These are phyloP conservation scores for Aphodius granarius DNA, from an alignment of 2,888 invertebrate species.

Conservation along the genomic window DNA sequence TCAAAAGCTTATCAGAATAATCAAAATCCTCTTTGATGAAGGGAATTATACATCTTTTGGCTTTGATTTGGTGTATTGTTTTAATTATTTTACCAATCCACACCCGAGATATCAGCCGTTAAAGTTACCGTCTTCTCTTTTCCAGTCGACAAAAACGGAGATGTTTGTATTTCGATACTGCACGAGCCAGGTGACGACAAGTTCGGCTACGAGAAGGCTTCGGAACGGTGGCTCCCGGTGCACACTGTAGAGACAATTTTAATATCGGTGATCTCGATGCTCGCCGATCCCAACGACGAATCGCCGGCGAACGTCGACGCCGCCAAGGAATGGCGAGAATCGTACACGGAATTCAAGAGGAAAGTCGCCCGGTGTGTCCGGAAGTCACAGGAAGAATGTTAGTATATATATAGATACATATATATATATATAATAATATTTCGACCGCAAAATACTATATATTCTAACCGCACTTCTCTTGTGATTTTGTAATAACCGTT, in stretches of 20 bases:
- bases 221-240: constrained; percentile 97
- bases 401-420: too few relatives aligned
- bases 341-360: constrained; percentile 95
- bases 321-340: constrained; percentile 99
- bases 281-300: constrained; percentile 98
- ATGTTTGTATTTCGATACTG: constrained; percentile 98
- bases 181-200: constrained; percentile 99
- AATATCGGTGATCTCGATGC: constrained; percentile 98
- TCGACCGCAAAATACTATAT: too few relatives aligned
- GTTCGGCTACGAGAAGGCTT: constrained; percentile 97
- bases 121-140: constrained; percentile 34
- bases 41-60: too few relatives aligned
- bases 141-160: constrained; percentile 92
- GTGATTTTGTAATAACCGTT: not conserved
- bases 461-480: not conserved
- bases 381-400: constrained; percentile 98
- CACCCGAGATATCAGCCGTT: constrained; percentile 8
- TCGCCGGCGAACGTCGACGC: constrained; percentile 99
- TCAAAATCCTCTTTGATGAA: too few relatives aligned
- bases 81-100: not conserved
- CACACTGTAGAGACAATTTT: constrained; percentile 99
- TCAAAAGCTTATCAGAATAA: too few relatives aligned
- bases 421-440: constrained; percentile 42
- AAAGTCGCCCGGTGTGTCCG: constrained; percentile 97
- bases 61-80: too few relatives aligned